A percentile compares a stretch with the other conserved stretches of the same genome.
Conservation (phyloP, 2,888 invertebrate genomes). For the Labia minor region DNA sequence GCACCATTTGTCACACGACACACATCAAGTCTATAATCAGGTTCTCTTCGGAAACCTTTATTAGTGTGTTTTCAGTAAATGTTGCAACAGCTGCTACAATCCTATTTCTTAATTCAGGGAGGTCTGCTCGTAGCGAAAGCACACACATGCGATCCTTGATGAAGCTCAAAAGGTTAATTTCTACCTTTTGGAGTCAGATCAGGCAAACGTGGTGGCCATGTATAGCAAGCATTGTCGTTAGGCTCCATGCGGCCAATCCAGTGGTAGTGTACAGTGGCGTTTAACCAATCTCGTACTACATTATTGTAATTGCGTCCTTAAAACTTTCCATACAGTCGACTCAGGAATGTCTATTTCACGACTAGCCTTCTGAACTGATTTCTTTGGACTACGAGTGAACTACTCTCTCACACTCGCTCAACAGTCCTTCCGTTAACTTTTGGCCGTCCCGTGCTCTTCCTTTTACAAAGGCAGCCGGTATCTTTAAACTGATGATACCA, state of each 20-base stretch:
- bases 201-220: not conserved
- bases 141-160: too few relatives aligned
- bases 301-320: constrained; percentile 14
- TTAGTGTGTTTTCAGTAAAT: too few relatives aligned
- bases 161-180: not conserved
- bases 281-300: not conserved
- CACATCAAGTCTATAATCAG: too few relatives aligned
- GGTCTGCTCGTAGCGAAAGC: not conserved
- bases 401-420: constrained; percentile 18
- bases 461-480: too few relatives aligned
- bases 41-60: too few relatives aligned
- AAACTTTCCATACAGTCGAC: constrained; percentile 17
- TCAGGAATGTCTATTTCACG: constrained; percentile 9
- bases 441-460: constrained; percentile 17
- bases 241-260: too few relatives aligned
- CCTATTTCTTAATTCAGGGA: too few relatives aligned
- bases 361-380: constrained; percentile 21
- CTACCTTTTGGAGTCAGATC: not conserved
- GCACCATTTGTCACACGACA: too few relatives aligned
- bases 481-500: too few relatives aligned
- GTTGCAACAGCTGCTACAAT: too few relatives aligned
- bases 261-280: too few relatives aligned
- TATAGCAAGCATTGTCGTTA: too few relatives aligned
- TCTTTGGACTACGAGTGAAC: constrained; percentile 18
- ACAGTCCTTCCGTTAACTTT: constrained; percentile 14